Evolutionary conservation across 2,888 invertebrate genomes (phyloP).

Genomic region (Rapana venosa): DNA sequence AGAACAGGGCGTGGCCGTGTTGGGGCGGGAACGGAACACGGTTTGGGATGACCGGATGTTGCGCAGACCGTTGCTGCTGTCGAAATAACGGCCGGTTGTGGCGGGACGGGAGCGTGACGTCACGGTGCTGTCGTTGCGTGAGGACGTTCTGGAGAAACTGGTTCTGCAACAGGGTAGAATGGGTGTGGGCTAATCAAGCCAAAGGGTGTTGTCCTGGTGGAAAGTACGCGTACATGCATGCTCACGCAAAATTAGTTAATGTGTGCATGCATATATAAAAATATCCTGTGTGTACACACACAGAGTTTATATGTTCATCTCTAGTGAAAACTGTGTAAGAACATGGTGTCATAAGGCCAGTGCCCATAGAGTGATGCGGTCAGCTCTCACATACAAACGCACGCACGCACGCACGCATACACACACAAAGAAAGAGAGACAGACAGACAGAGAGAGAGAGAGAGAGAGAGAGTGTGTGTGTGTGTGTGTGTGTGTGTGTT

Average conservation of each 20-base stretch:
- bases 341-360: too few relatives aligned
- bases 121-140: background rate
- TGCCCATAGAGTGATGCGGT: too few relatives aligned
- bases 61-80: conserved; percentile 46
- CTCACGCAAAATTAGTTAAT: background rate
- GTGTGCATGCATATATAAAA: background rate
- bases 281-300: background rate
- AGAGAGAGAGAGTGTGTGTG: too few relatives aligned
- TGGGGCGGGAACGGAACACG: conserved; percentile 25
- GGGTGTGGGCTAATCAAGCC: background rate
- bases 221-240: too few relatives aligned
- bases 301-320: too few relatives aligned
- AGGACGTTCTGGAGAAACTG: conserved; percentile 8
- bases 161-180: background rate
- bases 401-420: too few relatives aligned
- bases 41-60: background rate
- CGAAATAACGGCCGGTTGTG: conserved; percentile 47
- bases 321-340: too few relatives aligned
- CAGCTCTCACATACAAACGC: background rate
- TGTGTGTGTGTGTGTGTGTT: background rate
- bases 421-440: too few relatives aligned
- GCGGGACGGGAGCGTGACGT: conserved; percentile 30
- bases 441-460: too few relatives aligned
- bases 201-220: too few relatives aligned
- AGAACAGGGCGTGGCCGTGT: conserved; percentile 7